Evolutionary conservation across 2,888 invertebrate species (phyloP).

Genomic region (Nomada goodeniana): DNA sequence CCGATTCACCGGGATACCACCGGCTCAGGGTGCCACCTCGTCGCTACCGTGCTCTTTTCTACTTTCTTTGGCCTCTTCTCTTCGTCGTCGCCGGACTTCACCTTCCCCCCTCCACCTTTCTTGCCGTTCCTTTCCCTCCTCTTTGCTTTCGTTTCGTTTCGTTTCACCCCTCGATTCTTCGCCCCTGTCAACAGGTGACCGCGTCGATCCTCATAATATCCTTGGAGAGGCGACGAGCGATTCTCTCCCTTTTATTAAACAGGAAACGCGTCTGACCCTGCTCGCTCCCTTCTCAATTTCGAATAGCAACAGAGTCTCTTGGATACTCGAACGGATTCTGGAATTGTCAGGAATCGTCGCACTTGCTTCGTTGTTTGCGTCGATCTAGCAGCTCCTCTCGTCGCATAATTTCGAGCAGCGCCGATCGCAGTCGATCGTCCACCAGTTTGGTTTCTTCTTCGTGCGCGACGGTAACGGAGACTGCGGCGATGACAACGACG

Average conservation of each 20-base stretch:
- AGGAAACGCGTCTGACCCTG: not conserved
- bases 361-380: not conserved
- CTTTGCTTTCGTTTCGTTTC: not conserved
- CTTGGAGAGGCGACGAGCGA: too few species aligned
- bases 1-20: slow-evolving; percentile 59
- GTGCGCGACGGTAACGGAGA: slow-evolving; percentile 40
- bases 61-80: not conserved
- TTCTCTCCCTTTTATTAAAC: not conserved
- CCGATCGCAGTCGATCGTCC: slow-evolving; percentile 32
- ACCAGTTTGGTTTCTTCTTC: slow-evolving; percentile 48
- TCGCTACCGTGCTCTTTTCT: slow-evolving; percentile 19
- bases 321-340: too few species aligned
- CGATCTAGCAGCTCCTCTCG: slow-evolving; percentile 1
- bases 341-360: not conserved
- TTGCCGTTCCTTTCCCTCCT: not conserved
- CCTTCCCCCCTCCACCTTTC: not conserved
- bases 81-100: not conserved
- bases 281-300: too few species aligned
- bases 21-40: slow-evolving; percentile 31
- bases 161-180: not conserved
- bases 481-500: slow-evolving; percentile 7
- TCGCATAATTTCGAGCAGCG: not conserved
- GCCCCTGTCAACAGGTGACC: not conserved
- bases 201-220: not conserved
- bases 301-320: too few species aligned